A percentile compares a stretch with the other conserved stretches of the same genome.
Conservation (phyloP, 2,113 vertebrate species). For the Lates calcarifer region DNA sequence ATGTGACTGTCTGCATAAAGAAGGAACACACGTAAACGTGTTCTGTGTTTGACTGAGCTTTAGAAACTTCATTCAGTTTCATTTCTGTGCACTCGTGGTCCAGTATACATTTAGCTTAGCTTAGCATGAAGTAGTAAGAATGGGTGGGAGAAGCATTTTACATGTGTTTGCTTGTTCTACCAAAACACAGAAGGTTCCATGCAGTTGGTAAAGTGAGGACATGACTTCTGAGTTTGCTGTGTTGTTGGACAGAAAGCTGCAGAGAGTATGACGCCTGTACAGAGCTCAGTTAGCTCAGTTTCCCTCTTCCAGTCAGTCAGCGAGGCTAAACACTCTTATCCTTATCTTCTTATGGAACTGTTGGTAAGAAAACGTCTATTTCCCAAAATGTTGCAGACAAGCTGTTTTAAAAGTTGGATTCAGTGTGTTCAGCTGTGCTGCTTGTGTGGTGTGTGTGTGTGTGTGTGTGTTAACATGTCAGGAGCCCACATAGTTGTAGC, state of each 20-base stretch:
- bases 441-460: not conserved
- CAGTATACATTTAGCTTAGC: not conserved
- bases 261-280: not conserved
- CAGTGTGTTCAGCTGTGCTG: not conserved
- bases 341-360: too few relatives aligned
- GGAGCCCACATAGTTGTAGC: conserved; percentile 37
- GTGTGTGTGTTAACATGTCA: conserved; percentile 1
- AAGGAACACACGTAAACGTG: not conserved
- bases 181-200: not conserved
- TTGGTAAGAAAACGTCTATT: too few relatives aligned
- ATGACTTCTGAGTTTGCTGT: not conserved
- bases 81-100: not conserved
- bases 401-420: not conserved
- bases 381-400: not conserved
- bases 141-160: not conserved
- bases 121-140: not conserved
- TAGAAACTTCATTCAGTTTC: not conserved
- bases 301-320: too few relatives aligned
- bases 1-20: not conserved
- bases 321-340: not conserved
- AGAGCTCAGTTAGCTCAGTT: too few relatives aligned
- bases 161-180: not conserved
- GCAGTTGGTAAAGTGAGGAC: not conserved
- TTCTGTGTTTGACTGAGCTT: not conserved
- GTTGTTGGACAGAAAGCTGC: not conserved